Conservation (phyloP, 2,888 invertebrate species). For the Lutraria lutraria region DNA sequence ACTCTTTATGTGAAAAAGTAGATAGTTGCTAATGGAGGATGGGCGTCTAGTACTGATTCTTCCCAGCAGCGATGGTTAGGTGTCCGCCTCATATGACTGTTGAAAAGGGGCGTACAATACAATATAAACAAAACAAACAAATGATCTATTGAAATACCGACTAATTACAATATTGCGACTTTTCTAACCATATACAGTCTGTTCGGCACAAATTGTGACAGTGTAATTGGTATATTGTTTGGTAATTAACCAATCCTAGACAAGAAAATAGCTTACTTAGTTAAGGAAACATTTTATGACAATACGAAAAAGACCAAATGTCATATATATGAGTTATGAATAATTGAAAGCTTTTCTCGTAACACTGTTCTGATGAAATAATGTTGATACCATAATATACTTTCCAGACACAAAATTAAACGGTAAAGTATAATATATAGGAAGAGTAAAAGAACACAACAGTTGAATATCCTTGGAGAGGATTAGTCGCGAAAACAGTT, state of each 20-base stretch:
- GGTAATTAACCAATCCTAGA: background rate
- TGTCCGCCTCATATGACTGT: no score
- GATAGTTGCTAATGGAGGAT: no score
- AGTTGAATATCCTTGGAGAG: background rate
- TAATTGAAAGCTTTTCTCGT: background rate
- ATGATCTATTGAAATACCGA: no score
- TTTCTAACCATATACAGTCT: background rate
- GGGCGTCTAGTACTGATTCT: no score
- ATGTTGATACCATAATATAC: background rate
- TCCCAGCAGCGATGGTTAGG: no score
- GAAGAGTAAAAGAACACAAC: background rate
- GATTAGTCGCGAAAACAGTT: background rate
- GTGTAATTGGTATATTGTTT: background rate
- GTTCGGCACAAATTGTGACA: background rate
- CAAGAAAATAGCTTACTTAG: background rate
- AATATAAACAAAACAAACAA: no score
- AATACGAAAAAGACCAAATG: background rate
- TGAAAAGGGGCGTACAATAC: no score
- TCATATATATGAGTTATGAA: background rate
- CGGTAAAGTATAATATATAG: background rate
- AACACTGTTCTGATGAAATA: background rate
- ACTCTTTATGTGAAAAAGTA: no score
- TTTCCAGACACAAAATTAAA: constrained; percentile 10
- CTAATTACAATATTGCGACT: background rate
- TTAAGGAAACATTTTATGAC: background rate